These are phyloP conservation scores for Scartelaos histophorus DNA, from an alignment of 2,113 vertebrate species.

Conservation along the genomic window DNA sequence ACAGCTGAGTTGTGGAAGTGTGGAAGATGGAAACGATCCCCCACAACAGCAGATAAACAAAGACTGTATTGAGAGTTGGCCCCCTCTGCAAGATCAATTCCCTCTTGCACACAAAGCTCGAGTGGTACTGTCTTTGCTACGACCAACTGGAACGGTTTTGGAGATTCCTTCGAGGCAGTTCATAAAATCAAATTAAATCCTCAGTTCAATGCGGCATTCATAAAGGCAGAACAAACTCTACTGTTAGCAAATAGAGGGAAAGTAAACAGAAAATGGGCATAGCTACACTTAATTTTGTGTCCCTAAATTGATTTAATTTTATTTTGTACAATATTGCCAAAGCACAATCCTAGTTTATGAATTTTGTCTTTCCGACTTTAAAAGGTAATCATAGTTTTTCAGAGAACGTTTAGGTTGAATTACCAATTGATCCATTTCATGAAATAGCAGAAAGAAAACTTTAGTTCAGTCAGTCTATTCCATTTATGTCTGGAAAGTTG, in stretches of 20 bases:
- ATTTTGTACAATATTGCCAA: too few species aligned
- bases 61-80: constrained; percentile 3
- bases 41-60: constrained; percentile 24
- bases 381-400: too few species aligned
- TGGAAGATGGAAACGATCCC: constrained; percentile 10
- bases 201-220: not conserved
- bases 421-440: not conserved
- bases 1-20: constrained; percentile 18
- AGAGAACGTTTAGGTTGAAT: too few species aligned
- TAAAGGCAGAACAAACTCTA: not conserved
- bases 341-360: too few species aligned
- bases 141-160: not conserved
- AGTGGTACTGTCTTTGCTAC: not conserved
- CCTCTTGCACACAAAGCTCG: not conserved
- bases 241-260: not conserved
- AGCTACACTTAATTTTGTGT: not conserved
- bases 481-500: not conserved
- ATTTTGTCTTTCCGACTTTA: too few species aligned
- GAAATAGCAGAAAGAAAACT: not conserved
- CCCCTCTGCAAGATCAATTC: not conserved
- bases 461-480: not conserved
- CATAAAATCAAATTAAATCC: not conserved
- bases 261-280: not conserved
- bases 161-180: not conserved
- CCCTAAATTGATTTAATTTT: too few species aligned